Evolutionary conservation across 1,140 invertebrate species (phyloP).

Genomic region (Heliothis virescens): DNA sequence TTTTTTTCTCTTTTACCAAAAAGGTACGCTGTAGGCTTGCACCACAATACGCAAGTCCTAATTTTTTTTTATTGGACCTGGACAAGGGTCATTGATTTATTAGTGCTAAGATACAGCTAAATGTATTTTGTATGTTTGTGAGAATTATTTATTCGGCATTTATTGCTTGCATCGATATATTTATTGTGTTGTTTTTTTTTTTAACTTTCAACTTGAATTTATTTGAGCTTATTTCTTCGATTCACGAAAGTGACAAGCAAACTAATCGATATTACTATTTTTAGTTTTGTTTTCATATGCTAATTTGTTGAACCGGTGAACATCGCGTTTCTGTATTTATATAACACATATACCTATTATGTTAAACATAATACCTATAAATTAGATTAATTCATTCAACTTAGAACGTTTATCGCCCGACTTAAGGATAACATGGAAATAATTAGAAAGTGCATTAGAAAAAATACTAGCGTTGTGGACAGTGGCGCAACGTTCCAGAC

Average conservation of each 20-base stretch:
- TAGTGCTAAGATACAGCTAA: background rate
- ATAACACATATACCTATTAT: background rate
- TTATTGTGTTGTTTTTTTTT: background rate
- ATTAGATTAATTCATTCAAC: background rate
- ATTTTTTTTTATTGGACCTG: background rate
- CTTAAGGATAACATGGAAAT: constrained; percentile 9
- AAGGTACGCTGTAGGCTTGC: background rate
- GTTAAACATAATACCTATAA: background rate
- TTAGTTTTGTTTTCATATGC: no score
- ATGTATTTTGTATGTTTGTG: background rate
- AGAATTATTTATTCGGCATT: background rate
- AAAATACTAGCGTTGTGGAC: background rate
- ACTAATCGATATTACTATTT: no score
- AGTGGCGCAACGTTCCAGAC: background rate
- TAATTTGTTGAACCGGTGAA: no score
- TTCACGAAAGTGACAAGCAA: no score
- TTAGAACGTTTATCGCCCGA: background rate
- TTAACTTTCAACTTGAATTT: background rate
- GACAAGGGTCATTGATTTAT: constrained; percentile 19
- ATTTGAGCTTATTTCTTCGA: no score
- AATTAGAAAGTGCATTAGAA: constrained; percentile 27
- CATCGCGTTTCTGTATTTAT: no score
- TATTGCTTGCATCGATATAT: background rate
- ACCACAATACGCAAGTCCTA: background rate
- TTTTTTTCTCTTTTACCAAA: background rate